Base-by-base conservation (phyloP, 1,140 invertebrate species). In the Caerostris extrusa region DNA sequence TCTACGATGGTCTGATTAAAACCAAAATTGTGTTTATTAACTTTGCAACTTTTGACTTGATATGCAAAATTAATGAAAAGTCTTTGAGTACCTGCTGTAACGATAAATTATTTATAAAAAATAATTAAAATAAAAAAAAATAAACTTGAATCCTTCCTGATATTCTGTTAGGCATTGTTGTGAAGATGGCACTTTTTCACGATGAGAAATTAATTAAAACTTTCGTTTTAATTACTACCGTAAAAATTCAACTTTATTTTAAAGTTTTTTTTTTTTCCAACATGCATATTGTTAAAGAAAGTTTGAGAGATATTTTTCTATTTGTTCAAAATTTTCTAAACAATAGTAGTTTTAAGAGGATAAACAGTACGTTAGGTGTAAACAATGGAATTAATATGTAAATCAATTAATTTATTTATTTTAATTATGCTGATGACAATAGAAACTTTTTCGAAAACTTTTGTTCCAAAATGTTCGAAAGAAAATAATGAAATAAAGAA, bases 141-240 rank as follows among this genome's bases (percentile, higher is more conserved):
- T n/a, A n/a, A n/a, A 34, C 34, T 34, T 34, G 4, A 50, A 77
- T 77, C 6, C 5, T 53, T 53, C 3, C 50, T 77, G 69, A 34
- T 71, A 77, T 10, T 34, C 2, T 34, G 34, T 34, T 77, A 19
- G 0, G 1, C 7, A 34, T 57, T 85, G 17, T 19, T 57, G 17
- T 19, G 8, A 50, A 12, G 10, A 3, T 50, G 71, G n/a, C 3
- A 55, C 12, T 82, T 55, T 82, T 85, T 85, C 55, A 17, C 8
- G 82, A 6, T 7, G 82, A 53, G 6, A 10, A 58, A 57, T 85
- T 85, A 85, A 85, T 85, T 85, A 85, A 85, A 85, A 57, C 56
- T 85, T 58, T 85, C 14, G n/a, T 83, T 85, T 57, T 85, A 85
- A 85, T 57, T 85, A 85, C 82, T 85, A 58, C 7, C 71, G 56